These are phyloP conservation scores for Ciona savignyi DNA, from an alignment of 23 tunicate species.

Conservation along the genomic window DNA sequence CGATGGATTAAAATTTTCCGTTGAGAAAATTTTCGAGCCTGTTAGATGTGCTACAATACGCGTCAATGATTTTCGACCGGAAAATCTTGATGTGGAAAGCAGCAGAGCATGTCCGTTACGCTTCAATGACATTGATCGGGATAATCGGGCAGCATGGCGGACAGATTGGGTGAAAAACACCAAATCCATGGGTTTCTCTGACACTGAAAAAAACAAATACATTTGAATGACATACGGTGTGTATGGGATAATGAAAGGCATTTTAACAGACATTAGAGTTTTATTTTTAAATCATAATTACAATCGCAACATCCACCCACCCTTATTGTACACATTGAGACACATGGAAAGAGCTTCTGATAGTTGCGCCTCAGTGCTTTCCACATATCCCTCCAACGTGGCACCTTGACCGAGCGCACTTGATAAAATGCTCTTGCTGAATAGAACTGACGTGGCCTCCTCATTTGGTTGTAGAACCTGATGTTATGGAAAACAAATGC, in stretches of 20 bases:
- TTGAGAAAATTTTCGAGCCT: conserved; percentile 16
- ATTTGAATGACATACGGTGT: no score
- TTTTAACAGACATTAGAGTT: no score
- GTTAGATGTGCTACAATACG: conserved; percentile 33
- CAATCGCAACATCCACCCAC: conserved; percentile 2
- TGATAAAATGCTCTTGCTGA: conserved; percentile 34
- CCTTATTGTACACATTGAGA: conserved; percentile 33
- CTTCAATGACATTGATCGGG: conserved; percentile 55
- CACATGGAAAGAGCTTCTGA: conserved; percentile 23
- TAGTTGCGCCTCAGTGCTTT: conserved; percentile 40
- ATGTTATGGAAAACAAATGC: not conserved
- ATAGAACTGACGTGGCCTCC: conserved; percentile 35
- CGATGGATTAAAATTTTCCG: no score
- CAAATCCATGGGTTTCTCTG: conserved; percentile 21
- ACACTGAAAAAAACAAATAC: no score
- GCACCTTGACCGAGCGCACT: conserved; percentile 7
- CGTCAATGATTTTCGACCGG: conserved; percentile 47
- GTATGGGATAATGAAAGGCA: no score
- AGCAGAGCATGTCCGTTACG: conserved; percentile 60
- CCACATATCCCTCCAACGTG: conserved; percentile 24
- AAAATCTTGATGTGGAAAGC: conserved; percentile 39
- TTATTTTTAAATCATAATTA: no score
- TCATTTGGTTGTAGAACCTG: conserved; percentile 59
- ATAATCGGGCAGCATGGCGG: conserved; percentile 67
- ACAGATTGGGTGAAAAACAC: conserved; percentile 67